A percentile compares a stretch with the other conserved stretches of the same genome.
These are phyloP conservation scores for Heliconius melpomene DNA, from an alignment of 1,140 invertebrate species.

Conservation along the genomic window DNA sequence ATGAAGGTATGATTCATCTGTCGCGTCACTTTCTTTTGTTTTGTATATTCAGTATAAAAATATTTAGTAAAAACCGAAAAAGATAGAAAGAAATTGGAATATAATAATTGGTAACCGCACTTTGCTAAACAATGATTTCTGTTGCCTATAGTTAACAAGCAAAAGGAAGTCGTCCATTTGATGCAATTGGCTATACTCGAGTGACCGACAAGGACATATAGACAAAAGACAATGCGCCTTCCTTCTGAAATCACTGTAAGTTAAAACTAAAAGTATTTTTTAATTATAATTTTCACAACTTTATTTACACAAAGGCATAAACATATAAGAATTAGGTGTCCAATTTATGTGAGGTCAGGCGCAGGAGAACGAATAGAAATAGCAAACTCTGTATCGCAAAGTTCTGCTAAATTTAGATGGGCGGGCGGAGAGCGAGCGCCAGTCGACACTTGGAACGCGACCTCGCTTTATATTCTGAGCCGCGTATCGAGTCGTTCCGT, in stretches of 20 bases:
- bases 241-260: slow-evolving; percentile 11
- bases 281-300: neutral
- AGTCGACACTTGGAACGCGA: slow-evolving; percentile 47
- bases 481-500: slow-evolving; percentile 20
- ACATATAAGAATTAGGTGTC: slow-evolving; percentile 27
- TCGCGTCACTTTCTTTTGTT: neutral
- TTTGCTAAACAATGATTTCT: slow-evolving; percentile 13
- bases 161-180: slow-evolving; percentile 46
- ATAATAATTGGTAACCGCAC: neutral
- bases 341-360: slow-evolving; percentile 65
- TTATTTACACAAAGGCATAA: neutral
- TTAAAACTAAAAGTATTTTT: neutral
- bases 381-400: slow-evolving; percentile 76
- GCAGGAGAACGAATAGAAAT: slow-evolving; percentile 76
- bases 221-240: slow-evolving; percentile 28
- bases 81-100: neutral
- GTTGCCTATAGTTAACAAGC: neutral
- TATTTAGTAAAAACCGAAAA: neutral
- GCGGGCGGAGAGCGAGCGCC: slow-evolving; percentile 57
- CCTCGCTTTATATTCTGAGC: slow-evolving; percentile 58
- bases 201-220: slow-evolving; percentile 30
- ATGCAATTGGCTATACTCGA: slow-evolving; percentile 38
- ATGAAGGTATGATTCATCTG: neutral
- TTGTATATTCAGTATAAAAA: neutral
- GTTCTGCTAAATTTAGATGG: slow-evolving; percentile 75